These are phyloP conservation scores for Turritopsis rubra DNA, from an alignment of 30 jellyfish, hydroid and myxozoan genomes.

Conservation along the genomic window DNA sequence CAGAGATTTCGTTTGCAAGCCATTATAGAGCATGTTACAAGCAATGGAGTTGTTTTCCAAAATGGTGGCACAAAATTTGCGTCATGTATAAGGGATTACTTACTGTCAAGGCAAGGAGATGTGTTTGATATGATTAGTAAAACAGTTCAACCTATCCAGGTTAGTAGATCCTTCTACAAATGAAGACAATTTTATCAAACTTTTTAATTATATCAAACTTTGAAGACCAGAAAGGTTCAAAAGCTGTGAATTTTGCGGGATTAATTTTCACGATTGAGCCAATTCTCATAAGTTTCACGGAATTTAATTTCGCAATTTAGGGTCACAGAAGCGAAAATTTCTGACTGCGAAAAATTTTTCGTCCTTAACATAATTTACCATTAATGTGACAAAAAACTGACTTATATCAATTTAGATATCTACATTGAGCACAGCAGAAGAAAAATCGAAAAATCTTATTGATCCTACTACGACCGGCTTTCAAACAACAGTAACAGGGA, in stretches of 20 bases:
- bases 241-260: too few relatives aligned
- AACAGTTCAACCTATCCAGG: constrained; percentile 3
- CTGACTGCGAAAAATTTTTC: background rate
- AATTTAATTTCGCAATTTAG: background rate
- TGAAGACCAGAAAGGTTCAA: background rate
- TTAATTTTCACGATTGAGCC: too few relatives aligned
- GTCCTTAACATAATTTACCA: too few relatives aligned
- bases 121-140: constrained; percentile 2
- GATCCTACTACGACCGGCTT: background rate
- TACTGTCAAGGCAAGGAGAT: constrained; percentile 14
- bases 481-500: background rate
- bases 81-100: constrained; percentile 1
- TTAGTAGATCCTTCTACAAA: background rate
- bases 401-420: background rate
- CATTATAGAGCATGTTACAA: constrained; percentile 7
- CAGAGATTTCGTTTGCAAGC: background rate
- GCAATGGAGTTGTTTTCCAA: constrained; percentile 12
- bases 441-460: constrained; percentile 5
- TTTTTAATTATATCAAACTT: background rate
- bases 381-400: background rate
- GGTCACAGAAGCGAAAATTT: background rate
- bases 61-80: constrained; percentile 3
- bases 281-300: background rate
- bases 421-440: constrained; percentile 13
- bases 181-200: background rate